These are phyloP conservation scores for Vulpes ferrilata DNA, from an alignment of 2,113 vertebrate species.

Conservation along the genomic window DNA sequence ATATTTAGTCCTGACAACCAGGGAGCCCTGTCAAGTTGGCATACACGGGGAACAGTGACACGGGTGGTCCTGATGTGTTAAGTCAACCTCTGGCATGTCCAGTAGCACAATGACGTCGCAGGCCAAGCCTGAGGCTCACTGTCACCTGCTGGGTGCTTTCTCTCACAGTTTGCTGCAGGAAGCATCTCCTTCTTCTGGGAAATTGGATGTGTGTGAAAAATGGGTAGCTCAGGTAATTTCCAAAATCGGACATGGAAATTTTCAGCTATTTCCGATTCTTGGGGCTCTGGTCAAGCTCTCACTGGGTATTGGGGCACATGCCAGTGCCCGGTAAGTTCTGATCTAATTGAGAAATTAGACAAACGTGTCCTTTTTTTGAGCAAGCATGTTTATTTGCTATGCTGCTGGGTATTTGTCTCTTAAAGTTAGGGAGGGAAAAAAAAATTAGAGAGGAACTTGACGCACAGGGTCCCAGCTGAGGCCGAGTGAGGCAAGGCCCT, in stretches of 20 bases:
- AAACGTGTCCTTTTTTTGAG: neutral
- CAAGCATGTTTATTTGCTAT: neutral
- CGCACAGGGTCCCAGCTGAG: neutral
- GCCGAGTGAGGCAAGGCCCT: neutral
- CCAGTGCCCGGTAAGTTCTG: neutral
- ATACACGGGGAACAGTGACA: neutral
- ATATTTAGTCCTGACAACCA: conserved; percentile 51
- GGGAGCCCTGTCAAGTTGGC: neutral
- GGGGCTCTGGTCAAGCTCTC: neutral
- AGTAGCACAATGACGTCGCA: neutral
- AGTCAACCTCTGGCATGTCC: neutral
- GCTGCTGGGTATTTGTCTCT: neutral
- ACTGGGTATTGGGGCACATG: no score
- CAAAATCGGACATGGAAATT: neutral
- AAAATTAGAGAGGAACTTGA: neutral
- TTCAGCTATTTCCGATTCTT: neutral
- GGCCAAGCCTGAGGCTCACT: neutral
- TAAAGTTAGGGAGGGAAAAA: neutral
- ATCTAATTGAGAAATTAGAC: neutral
- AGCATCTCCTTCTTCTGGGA: neutral
- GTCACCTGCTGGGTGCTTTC: neutral
- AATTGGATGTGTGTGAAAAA: conserved; percentile 34
- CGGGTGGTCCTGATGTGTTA: neutral
- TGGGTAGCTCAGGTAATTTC: neutral
- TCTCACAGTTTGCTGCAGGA: neutral